Percentiles rank a stretch among this genome's conserved stretches.
Evolutionary conservation across 1,140 invertebrate genomes (phyloP).

Genomic region (Drepana arcuata): DNA sequence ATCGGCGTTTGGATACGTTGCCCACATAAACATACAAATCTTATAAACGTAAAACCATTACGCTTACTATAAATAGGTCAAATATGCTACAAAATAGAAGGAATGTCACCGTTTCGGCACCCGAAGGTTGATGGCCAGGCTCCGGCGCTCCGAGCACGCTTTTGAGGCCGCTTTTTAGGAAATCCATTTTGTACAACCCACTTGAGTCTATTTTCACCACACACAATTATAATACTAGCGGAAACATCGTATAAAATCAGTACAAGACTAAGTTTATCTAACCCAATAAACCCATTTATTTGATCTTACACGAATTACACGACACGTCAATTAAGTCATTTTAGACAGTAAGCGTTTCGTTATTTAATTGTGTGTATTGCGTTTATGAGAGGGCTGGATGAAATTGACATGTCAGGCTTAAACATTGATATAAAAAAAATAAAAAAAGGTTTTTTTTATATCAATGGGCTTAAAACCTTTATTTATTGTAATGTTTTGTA

Average conservation of each 20-base stretch:
- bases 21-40: too few species aligned
- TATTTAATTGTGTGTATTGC: too few species aligned
- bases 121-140: conserved; percentile 80
- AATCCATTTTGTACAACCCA: conserved; percentile 78
- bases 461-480: too few species aligned
- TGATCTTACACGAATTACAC: too few species aligned
- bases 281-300: conserved; percentile 16
- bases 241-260: conserved; percentile 11
- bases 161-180: conserved; percentile 89
- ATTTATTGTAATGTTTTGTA: too few species aligned
- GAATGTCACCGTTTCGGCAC: conserved; percentile 86
- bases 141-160: conserved; percentile 89
- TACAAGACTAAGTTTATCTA: conserved; percentile 9
- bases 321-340: conserved; percentile 54
- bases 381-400: too few species aligned
- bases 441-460: too few species aligned
- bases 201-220: conserved; percentile 8
- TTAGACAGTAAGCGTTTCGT: too few species aligned
- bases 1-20: too few species aligned
- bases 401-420: too few species aligned
- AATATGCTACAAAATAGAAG: conserved; percentile 8
- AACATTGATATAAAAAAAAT: too few species aligned
- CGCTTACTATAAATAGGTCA: conserved; percentile 17
- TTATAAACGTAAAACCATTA: too few species aligned
- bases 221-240: conserved; percentile 6